These are phyloP conservation scores for Diogma glabrata DNA, from an alignment of 2,888 invertebrate genomes.

Conservation along the genomic window DNA sequence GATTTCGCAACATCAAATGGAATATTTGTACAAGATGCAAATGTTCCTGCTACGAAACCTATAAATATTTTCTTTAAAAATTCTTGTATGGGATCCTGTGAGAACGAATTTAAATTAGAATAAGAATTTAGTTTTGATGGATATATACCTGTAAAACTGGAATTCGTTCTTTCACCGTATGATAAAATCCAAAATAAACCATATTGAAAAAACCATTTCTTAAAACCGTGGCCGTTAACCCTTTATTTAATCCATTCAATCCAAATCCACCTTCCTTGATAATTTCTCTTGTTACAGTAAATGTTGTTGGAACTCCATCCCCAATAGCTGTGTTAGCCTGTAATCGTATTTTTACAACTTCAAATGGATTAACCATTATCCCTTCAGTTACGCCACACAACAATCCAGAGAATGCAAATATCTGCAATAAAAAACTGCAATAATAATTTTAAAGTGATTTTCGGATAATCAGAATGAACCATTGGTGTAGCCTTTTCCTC, in stretches of 20 bases:
- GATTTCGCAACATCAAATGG: slow-evolving; percentile 96
- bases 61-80: slow-evolving; percentile 66
- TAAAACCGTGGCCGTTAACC: slow-evolving; percentile 76
- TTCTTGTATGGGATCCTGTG: slow-evolving; percentile 54
- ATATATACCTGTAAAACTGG: slow-evolving; percentile 49
- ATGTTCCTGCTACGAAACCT: slow-evolving; percentile 76
- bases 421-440: slow-evolving; percentile 46
- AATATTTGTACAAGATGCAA: slow-evolving; percentile 81
- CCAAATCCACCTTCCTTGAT: slow-evolving; percentile 66
- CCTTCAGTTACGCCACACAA: slow-evolving; percentile 87
- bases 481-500: slow-evolving; percentile 60
- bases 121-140: neutral
- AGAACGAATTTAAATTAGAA: neutral
- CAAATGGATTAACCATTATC: slow-evolving; percentile 85
- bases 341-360: slow-evolving; percentile 87
- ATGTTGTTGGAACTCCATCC: slow-evolving; percentile 59
- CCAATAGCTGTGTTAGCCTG: slow-evolving; percentile 59
- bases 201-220: slow-evolving; percentile 87
- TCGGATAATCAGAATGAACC: slow-evolving; percentile 38
- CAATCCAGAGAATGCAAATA: slow-evolving; percentile 77
- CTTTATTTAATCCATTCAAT: slow-evolving; percentile 70
- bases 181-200: slow-evolving; percentile 92
- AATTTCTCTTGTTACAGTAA: slow-evolving; percentile 69
- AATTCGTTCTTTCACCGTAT: slow-evolving; percentile 68
- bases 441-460: too few relatives aligned